phyloP scores from a whole-genome alignment of 2,113 vertebrate genomes.

The Pimephales promelas region DNA sequence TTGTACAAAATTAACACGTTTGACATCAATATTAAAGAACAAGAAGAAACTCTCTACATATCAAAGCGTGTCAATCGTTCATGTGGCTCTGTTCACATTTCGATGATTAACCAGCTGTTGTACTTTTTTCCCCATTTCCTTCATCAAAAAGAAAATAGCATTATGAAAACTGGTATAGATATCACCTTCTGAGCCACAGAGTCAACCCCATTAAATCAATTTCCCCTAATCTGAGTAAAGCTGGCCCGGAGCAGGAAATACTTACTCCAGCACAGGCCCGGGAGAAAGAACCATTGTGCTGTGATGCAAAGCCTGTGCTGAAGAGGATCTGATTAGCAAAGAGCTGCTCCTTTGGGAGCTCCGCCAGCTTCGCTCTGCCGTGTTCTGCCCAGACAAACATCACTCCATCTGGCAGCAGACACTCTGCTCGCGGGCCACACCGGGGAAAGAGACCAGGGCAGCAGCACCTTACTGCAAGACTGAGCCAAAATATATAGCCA shows the following conservation, averaged over 20 bases:
- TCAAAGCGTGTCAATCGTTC: not conserved
- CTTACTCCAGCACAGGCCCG: constrained; percentile 55
- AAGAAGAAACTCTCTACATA: not conserved
- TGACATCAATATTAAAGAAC: not conserved
- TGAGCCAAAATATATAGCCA: not conserved
- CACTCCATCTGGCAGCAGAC: constrained; percentile 50
- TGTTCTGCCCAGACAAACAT: constrained; percentile 32
- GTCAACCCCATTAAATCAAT: constrained; percentile 70
- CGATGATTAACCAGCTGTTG: not conserved
- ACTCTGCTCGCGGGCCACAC: constrained; percentile 40
- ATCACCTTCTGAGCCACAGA: constrained; percentile 62
- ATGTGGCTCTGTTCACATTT: not conserved
- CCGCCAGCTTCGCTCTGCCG: constrained; percentile 38
- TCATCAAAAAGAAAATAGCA: not conserved
- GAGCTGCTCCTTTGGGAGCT: constrained; percentile 47
- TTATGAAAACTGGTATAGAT: constrained; percentile 33
- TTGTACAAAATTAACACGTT: not conserved
- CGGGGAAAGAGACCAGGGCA: not conserved
- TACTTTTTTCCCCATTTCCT: not conserved
- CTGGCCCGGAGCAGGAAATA: constrained; percentile 68
- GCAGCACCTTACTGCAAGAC: constrained; percentile 11
- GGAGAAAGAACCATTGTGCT: constrained; percentile 63
- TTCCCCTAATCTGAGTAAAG: constrained; percentile 68
- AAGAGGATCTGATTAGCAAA: constrained; percentile 71
- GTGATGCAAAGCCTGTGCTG: constrained; percentile 55